These are phyloP conservation scores for Gnathonemus longibarbis DNA, from an alignment of 2,113 vertebrate genomes.

Conservation along the genomic window DNA sequence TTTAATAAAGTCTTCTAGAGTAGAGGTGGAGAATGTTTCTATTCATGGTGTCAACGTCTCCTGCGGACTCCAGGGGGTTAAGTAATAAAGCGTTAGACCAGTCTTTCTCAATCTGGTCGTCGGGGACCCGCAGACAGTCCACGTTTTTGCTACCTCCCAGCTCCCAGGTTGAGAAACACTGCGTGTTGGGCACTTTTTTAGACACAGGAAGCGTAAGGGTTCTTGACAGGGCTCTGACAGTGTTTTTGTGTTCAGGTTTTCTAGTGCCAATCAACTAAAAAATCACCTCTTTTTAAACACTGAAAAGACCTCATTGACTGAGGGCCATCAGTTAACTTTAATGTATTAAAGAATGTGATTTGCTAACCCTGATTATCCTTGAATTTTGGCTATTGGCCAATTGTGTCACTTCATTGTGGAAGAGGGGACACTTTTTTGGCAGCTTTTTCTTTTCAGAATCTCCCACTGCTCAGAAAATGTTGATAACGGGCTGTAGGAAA, in stretches of 20 bases:
- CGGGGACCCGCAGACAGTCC: background rate
- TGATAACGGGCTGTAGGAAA: background rate
- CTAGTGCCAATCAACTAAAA: background rate
- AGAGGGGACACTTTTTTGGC: background rate
- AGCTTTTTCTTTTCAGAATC: background rate
- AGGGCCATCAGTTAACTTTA: background rate
- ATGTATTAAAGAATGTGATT: background rate
- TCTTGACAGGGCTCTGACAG: background rate
- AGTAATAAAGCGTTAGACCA: conserved; percentile 13
- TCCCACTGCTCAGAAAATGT: background rate
- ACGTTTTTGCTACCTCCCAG: background rate
- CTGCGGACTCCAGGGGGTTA: background rate
- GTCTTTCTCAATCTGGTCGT: background rate
- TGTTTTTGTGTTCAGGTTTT: background rate
- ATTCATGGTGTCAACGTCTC: conserved; percentile 6
- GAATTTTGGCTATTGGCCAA: background rate
- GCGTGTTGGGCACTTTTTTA: background rate
- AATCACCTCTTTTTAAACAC: background rate
- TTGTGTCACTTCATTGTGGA: background rate
- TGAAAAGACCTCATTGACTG: background rate
- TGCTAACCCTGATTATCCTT: background rate
- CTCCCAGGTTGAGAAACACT: background rate
- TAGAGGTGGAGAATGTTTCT: background rate
- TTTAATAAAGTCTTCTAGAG: conserved; percentile 17
- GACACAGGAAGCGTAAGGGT: background rate